Percentiles rank a stretch among this genome's conserved stretches.
Evolutionary conservation across 2,797 vertebrate species (phyloP).

Genomic region (Centroberyx gerrardi): DNA sequence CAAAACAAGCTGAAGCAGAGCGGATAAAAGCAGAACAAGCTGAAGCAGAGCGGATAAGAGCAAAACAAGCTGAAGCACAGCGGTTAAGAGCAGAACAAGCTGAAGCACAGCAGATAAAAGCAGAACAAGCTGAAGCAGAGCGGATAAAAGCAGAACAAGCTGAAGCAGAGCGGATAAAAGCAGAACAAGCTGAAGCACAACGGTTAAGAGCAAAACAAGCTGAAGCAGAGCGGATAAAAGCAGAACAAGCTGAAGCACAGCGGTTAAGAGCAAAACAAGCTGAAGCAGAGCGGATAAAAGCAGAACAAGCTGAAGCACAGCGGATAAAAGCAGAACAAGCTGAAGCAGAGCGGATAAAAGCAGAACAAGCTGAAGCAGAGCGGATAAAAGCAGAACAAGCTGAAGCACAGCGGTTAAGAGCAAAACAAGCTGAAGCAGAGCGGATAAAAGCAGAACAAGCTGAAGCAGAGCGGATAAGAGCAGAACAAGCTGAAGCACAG

Average conservation of each 20-base stretch:
- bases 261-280: too few relatives aligned
- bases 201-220: too few relatives aligned
- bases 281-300: constrained; percentile 6
- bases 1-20: constrained; percentile 36
- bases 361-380: constrained; percentile 53
- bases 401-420: constrained; percentile 23
- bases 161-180: constrained; percentile 39
- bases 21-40: constrained; percentile 23
- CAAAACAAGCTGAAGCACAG: too few relatives aligned
- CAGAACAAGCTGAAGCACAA: too few relatives aligned
- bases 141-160: constrained; percentile 8
- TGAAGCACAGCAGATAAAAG: constrained; percentile 35
- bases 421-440: constrained; percentile 38
- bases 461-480: constrained; percentile 36
- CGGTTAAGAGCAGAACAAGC: constrained; percentile 9
- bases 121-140: constrained; percentile 32
- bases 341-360: constrained; percentile 38
- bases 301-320: constrained; percentile 49
- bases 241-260: too few relatives aligned
- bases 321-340: constrained; percentile 59
- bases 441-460: constrained; percentile 30
- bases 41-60: too few relatives aligned
- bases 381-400: constrained; percentile 44
- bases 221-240: too few relatives aligned
- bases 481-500: constrained; percentile 9